Base-by-base conservation (phyloP, 2,113 vertebrate species). In the Erythrolamprus reginae region DNA sequence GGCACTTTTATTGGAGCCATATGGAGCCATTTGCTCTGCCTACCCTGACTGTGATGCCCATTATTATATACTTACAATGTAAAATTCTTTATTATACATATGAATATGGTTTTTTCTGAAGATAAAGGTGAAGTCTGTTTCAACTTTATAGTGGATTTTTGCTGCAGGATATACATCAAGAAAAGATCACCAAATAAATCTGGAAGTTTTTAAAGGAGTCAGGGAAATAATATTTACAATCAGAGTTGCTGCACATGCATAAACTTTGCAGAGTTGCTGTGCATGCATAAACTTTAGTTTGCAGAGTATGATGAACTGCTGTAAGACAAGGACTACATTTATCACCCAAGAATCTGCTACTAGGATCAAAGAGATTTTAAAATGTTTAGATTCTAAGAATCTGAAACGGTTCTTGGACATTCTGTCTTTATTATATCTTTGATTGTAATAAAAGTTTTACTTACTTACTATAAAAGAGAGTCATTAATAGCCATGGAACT, bases 1-100 rank as follows among this genome's bases (percentile, higher is more conserved):
- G 86, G 86, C 90, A 91, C 65, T 50, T 82, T 88, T 88, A 45
- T 58, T 83, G 82, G 65, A 91, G 86, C 86, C 90, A 91, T 91
- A 91, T 91, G 86, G 90, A 91, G 77, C 86, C 83, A 84, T 91
- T 87, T 88, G 77, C 77, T 91, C 47, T 84, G 70, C 45, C 33
- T 91, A 83, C 86, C 45, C 86, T 61, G 90, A 88, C 88, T 61
- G 23, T 61, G 52, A 51, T 91, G 77, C 47, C 86, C 86, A 51
- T 91, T 53, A 47, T 45, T 91, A 77, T 85, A 38, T 91, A 15
- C 77, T 84, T 61, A 33, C n/a, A 86, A 55, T 48, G 87, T 65
- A 86, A 86, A 90, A 47, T 84, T 52, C 28, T 89, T 90, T 8
- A 42, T 65, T 90, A 4, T 82, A 56, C 23, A 4, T 85, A 13